These are phyloP conservation scores for Pollenia amentaria DNA, from an alignment of 2,888 invertebrate genomes.

Conservation along the genomic window DNA sequence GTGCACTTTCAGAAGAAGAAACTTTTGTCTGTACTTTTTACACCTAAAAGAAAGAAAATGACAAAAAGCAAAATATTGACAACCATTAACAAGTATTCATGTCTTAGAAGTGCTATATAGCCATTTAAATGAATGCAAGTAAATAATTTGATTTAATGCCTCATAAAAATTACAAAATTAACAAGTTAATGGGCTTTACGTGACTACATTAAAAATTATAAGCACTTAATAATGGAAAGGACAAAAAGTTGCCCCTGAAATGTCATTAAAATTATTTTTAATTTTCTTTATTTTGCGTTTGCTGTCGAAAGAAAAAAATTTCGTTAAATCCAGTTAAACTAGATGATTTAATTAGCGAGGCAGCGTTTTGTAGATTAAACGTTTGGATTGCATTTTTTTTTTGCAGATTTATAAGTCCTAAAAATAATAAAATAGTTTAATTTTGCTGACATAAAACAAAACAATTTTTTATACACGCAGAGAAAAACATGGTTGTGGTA, in stretches of 20 bases:
- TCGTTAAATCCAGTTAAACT: neutral
- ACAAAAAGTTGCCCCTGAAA: neutral
- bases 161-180: constrained; percentile 4
- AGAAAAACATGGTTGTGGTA: too few relatives aligned
- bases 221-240: neutral
- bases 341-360: neutral
- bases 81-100: neutral
- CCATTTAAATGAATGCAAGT: neutral
- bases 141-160: neutral
- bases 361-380: too few relatives aligned
- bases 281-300: neutral
- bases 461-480: too few relatives aligned
- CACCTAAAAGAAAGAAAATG: too few relatives aligned
- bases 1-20: too few relatives aligned
- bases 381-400: too few relatives aligned
- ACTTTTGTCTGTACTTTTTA: too few relatives aligned
- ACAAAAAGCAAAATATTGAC: neutral
- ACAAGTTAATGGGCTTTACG: neutral
- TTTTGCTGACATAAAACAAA: too few relatives aligned
- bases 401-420: too few relatives aligned
- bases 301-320: neutral
- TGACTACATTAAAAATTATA: neutral
- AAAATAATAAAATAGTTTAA: too few relatives aligned
- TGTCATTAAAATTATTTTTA: neutral
- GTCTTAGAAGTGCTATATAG: neutral